These are phyloP conservation scores for Palloptera scutellata DNA, from an alignment of 2,888 invertebrate species.

Conservation along the genomic window DNA sequence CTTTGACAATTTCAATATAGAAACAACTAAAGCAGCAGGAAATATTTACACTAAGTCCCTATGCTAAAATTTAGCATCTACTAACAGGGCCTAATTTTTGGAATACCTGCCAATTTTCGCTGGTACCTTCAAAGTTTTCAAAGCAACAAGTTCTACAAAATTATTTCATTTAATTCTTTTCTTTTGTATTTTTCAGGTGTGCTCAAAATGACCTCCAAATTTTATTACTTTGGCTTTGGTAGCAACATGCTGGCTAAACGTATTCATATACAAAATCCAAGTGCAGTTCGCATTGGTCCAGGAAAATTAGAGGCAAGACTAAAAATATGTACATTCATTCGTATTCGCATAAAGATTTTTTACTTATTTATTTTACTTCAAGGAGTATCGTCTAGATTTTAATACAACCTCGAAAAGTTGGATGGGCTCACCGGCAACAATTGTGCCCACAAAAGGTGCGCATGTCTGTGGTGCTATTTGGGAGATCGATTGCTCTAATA, in stretches of 20 bases:
- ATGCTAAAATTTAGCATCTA: too few species aligned
- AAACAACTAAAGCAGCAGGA: too few species aligned
- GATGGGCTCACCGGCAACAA: conserved; percentile 85
- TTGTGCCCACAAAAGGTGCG: conserved; percentile 65
- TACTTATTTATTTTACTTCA: background rate
- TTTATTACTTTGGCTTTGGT: conserved; percentile 89
- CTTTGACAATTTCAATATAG: too few species aligned
- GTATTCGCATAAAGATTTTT: background rate
- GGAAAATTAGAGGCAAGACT: conserved; percentile 64
- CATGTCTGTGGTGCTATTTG: conserved; percentile 79
- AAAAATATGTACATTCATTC: background rate
- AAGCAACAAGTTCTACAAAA: too few species aligned
- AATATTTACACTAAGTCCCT: too few species aligned
- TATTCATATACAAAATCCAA: conserved; percentile 82
- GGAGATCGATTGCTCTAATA: conserved; percentile 72
- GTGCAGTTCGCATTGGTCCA: conserved; percentile 74
- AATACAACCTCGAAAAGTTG: conserved; percentile 71
- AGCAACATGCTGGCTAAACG: conserved; percentile 84
- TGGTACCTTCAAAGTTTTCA: too few species aligned
- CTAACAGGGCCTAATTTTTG: too few species aligned
- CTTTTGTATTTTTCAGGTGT: too few species aligned
- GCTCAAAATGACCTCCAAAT: conserved; percentile 55
- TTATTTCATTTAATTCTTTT: too few species aligned
- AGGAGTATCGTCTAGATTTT: conserved; percentile 75
- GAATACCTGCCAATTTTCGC: too few species aligned